phyloP scores from a whole-genome alignment of 2,113 vertebrate genomes.

The Gasterosteus nipponicus region DNA sequence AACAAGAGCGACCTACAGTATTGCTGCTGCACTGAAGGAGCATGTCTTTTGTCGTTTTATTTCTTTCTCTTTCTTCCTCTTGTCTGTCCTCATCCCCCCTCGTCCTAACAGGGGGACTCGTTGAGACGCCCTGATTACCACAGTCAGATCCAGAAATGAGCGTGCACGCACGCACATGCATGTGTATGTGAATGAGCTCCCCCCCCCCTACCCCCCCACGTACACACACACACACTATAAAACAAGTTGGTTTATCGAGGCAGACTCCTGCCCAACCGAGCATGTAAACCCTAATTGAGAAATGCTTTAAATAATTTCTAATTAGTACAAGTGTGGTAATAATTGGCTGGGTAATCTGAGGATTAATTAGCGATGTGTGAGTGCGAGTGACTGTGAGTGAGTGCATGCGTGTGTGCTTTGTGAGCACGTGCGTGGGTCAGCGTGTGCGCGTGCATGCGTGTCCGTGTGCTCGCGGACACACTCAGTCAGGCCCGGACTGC shows the following conservation, averaged over 20 bases:
- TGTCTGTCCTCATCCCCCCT: constrained; percentile 68
- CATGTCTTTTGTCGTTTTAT: constrained; percentile 79
- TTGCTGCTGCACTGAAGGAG: constrained; percentile 75
- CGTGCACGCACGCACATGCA: constrained; percentile 4
- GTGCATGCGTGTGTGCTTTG: constrained; percentile 77
- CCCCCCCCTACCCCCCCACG: not conserved
- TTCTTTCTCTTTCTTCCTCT: constrained; percentile 72
- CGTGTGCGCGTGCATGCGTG: constrained; percentile 68
- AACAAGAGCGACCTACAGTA: constrained; percentile 79
- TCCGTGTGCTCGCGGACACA: constrained; percentile 72
- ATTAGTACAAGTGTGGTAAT: constrained; percentile 92
- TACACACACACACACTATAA: constrained; percentile 30
- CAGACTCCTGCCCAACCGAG: constrained; percentile 83
- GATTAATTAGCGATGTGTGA: constrained; percentile 89
- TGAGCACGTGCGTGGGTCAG: constrained; percentile 77
- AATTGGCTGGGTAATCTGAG: constrained; percentile 93
- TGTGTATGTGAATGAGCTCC: constrained; percentile 49
- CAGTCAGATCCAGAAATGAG: constrained; percentile 58
- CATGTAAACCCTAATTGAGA: constrained; percentile 88
- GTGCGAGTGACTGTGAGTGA: constrained; percentile 82
- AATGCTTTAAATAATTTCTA: constrained; percentile 91
- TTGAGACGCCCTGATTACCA: constrained; percentile 76
- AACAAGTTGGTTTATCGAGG: constrained; percentile 77
- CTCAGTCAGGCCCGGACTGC: constrained; percentile 75
- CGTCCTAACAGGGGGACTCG: constrained; percentile 64